phyloP scores from a whole-genome alignment of 2,113 vertebrate species.

The Falcunculus frontatus region DNA sequence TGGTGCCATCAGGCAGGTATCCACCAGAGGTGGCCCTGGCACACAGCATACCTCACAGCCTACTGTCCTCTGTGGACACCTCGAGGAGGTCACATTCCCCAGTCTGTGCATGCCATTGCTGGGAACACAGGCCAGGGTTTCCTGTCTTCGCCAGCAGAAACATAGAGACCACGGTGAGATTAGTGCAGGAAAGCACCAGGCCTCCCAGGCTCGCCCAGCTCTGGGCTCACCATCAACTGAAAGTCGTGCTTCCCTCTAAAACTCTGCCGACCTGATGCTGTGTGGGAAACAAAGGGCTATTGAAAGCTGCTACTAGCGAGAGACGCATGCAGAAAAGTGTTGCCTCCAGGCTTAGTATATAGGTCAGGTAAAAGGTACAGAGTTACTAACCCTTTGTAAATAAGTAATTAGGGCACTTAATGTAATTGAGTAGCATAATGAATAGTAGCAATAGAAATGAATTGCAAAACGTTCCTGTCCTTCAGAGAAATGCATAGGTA shows the following conservation, averaged over 20 bases:
- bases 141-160: neutral
- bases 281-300: neutral
- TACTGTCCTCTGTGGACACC: neutral
- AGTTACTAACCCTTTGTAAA: slow-evolving; percentile 51
- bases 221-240: neutral
- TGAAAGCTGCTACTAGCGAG: neutral
- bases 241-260: neutral
- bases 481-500: slow-evolving; percentile 20
- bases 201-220: rapidly evolving
- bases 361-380: neutral
- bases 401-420: slow-evolving; percentile 56
- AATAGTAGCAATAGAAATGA: slow-evolving; percentile 32
- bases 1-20: neutral
- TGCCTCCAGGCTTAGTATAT: neutral
- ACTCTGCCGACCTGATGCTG: neutral
- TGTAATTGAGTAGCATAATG: slow-evolving; percentile 58
- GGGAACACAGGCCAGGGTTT: neutral
- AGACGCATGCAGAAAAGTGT: neutral
- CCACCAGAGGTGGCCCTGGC: neutral
- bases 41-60: neutral
- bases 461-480: neutral
- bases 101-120: neutral
- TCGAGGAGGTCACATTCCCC: neutral
- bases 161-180: rapidly evolving
- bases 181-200: neutral